Base-by-base conservation (phyloP, 2,797 vertebrate species). In the Enteromius unitaeniatus region DNA sequence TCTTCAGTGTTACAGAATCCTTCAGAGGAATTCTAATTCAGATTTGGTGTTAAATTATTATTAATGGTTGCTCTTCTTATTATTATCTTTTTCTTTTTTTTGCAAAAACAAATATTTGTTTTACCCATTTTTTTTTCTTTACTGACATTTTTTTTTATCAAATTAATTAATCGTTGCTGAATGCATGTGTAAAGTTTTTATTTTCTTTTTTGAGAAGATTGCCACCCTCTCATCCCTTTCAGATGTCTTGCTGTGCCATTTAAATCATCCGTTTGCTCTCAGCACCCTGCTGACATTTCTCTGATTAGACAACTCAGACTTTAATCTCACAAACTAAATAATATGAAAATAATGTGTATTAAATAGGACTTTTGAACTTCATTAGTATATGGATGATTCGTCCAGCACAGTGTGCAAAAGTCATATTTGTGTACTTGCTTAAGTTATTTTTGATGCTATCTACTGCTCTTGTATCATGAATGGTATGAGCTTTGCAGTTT, bases 271-370 rank as follows among this genome's bases (percentile, higher is more conserved):
- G 17, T 75, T 53, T 40, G 15, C 42, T 55, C 60, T 67, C 28
- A 37, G 31, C 60, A 28, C 31, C 80, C 47, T 51, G 60, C 47
- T 75, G 69, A 62, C 31, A 37, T 74, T 49, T 64, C 26, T 51
- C 14, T 81, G 70, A 75, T 74, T 65, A 82, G 42, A 23, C 28
- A 17, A 74, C 15, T 14, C 9, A 49, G 53, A 64, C 58, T 37
- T 42, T 28, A 49, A 74, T 73, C 28, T 77, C n/a, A 11, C 13
- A 17, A 51, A 60, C 65, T 19, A 45, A 73, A 74, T 31, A 67
- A 34, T 51, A 28, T 0, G 34, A 86, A 79, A 74, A 79, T 69
- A 65, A 40, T 76, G 17, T 7, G 23, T 73, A 64, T 83, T 47
- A 80, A 49, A 79, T 55, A 21, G 82, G 53, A 31, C 58, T 28